phyloP scores from a whole-genome alignment of 1,140 invertebrate genomes.

The Ptiloglossa arizonensis region DNA sequence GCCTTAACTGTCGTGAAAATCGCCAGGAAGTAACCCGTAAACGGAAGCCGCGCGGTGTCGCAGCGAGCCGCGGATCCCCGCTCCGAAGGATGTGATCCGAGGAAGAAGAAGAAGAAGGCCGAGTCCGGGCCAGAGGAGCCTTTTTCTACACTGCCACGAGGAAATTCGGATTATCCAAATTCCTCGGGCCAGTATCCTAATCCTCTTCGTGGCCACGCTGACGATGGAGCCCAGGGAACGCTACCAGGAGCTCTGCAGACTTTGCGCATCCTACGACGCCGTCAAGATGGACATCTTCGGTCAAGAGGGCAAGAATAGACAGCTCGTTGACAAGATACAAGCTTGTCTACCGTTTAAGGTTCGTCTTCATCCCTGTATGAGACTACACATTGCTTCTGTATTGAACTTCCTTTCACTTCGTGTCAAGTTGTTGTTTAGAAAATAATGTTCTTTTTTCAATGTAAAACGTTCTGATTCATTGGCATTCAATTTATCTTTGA shows the following conservation, averaged over 20 bases:
- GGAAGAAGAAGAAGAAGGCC: slow-evolving; percentile 46
- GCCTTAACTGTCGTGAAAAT: slow-evolving; percentile 53
- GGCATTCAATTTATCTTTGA: not conserved
- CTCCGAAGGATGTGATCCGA: slow-evolving; percentile 57
- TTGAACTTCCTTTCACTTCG: not conserved
- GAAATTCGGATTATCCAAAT: slow-evolving; percentile 38
- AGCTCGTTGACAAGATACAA: slow-evolving; percentile 81
- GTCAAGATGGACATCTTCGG: slow-evolving; percentile 82
- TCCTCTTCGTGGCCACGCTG: slow-evolving; percentile 33
- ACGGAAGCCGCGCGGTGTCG: slow-evolving; percentile 52
- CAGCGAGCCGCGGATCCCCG: slow-evolving; percentile 56
- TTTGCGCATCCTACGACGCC: slow-evolving; percentile 82
- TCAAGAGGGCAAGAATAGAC: slow-evolving; percentile 80
- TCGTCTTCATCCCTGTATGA: slow-evolving; percentile 21
- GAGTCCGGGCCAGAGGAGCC: slow-evolving; percentile 37
- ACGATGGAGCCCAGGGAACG: slow-evolving; percentile 74
- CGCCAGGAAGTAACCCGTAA: slow-evolving; percentile 51
- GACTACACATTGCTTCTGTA: not conserved
- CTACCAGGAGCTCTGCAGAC: slow-evolving; percentile 81
- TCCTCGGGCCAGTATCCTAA: slow-evolving; percentile 36
- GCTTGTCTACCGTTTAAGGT: slow-evolving; percentile 82
- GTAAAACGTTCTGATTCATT: not conserved
- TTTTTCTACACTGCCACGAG: slow-evolving; percentile 41
- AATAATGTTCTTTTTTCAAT: not conserved
- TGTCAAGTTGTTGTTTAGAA: not conserved